Evolutionary conservation across 2,888 invertebrate species (phyloP), one percentile per base, ranked within the genome.

Genomic region (Chloroclystis v-ata): DNA sequence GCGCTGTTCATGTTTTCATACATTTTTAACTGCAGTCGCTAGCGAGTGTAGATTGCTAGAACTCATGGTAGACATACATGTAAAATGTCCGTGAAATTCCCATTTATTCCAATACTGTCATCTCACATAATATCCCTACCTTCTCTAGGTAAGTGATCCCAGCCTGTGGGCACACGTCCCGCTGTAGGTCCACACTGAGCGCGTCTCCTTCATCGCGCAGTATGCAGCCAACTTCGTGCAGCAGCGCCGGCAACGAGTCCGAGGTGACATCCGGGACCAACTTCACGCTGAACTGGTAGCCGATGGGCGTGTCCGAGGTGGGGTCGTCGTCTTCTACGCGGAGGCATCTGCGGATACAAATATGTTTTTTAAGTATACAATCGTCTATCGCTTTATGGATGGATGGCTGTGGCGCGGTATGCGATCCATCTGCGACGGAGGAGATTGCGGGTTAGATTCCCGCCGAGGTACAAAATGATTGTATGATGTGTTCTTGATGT

Each of bases 71-170:
- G n/a, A n/a, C n/a, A n/a, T n/a, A n/a, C n/a, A n/a, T n/a, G n/a
- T n/a, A n/a, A n/a, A n/a, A n/a, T n/a, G n/a, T n/a, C n/a, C n/a
- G n/a, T n/a, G n/a, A n/a, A n/a, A n/a, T n/a, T n/a, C n/a, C n/a
- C n/a, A n/a, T n/a, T n/a, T n/a, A n/a, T n/a, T n/a, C n/a, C n/a
- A n/a, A n/a, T n/a, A n/a, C n/a, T n/a, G n/a, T n/a, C n/a, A n/a
- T n/a, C n/a, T n/a, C n/a, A n/a, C n/a, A n/a, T n/a, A 12, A 7
- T 14, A 16, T 1, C 26, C 62, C 51, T 54, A 90, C 90, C 85
- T 91, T 91, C 24, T 90, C 89, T 38, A 90, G 72, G 63, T 89
- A 89, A 0, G 84, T 88, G 38, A 89, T 74, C 1, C 77, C 72
- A 0, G 86, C 80, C 54, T 89, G 83, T 3, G 89, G 87, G 60